Conservation (phyloP, 2,797 vertebrate species). For the Hydrolagus colliei region DNA sequence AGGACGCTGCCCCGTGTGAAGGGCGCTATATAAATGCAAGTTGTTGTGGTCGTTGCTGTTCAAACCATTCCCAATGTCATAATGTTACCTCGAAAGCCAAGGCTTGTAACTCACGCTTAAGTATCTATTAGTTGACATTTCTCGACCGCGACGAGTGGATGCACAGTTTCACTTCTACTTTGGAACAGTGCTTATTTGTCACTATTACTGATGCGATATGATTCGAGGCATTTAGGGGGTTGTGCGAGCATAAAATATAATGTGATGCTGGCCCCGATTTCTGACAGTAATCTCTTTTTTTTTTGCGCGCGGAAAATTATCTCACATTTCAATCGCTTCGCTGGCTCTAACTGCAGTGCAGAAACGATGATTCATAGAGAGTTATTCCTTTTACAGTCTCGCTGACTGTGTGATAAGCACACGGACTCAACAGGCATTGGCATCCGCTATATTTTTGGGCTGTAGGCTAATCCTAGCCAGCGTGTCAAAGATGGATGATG, state of each 20-base stretch:
- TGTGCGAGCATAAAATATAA: neutral
- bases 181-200: constrained; percentile 5
- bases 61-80: too few relatives aligned
- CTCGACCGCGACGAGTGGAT: neutral
- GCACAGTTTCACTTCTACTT: neutral
- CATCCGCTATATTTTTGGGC: neutral
- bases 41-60: too few relatives aligned
- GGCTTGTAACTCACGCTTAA: neutral
- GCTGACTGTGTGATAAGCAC: neutral
- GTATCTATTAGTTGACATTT: constrained; percentile 15
- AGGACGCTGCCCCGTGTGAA: too few relatives aligned
- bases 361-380: neutral
- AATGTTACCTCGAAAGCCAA: too few relatives aligned
- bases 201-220: constrained; percentile 18
- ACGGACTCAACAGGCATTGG: neutral
- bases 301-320: neutral
- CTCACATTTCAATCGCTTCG: neutral
- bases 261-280: constrained; percentile 10
- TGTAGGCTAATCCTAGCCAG: neutral
- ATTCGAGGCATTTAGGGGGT: neutral
- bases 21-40: too few relatives aligned
- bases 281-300: constrained; percentile 11
- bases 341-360: neutral
- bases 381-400: neutral
- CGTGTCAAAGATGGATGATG: neutral